Base-by-base conservation (phyloP, 2,888 invertebrate species). In the Melieria omissa region DNA sequence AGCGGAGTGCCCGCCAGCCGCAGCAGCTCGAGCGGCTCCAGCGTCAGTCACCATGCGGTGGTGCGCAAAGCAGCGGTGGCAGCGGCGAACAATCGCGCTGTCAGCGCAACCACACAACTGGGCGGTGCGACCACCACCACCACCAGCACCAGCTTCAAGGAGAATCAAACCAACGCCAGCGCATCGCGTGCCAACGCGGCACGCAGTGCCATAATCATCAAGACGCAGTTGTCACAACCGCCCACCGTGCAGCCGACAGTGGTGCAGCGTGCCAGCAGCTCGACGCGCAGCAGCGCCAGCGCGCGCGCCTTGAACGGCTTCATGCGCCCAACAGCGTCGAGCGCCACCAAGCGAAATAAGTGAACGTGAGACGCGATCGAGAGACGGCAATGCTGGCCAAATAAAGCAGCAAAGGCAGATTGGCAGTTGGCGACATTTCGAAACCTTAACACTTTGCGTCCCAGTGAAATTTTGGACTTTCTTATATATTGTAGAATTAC, bases 321-420 rank as follows among this genome's bases (percentile, higher is more conserved):
- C 83, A 95, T 96, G 95, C 90, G 95, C 80, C 95, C 95, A 1
- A 96, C 96, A 0, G 92, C 95, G 44, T 92, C 95, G 9, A 95
- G 95, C 76, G 90, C 92, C 46, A 94, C 94, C 65, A 93, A 95
- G 84, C 81, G 86, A 4, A 81, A 80, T 57, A 82, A 91, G 58
- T 78, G 76, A 57, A 73, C 71, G 7, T 8, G 61, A 16, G 42
- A n/a, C 29, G 2, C 29, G 29, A 29, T 2, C 29, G 29, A 29
- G 29, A 29, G 29, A 29, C 29, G 29, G 29, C 29, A 29, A 29
- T 29, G 29, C 29, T 29, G 29, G 2, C 29, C 29, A 29, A 29
- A 29, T 29, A 29, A 29, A 29, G 29, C 29, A 29, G 29, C 29
- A 29, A 2, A 3, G 29, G 29, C 29, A 29, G 29, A 29, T 29